Conservation (phyloP, 2,888 invertebrate species). For the Pristionchus entomophagus region DNA sequence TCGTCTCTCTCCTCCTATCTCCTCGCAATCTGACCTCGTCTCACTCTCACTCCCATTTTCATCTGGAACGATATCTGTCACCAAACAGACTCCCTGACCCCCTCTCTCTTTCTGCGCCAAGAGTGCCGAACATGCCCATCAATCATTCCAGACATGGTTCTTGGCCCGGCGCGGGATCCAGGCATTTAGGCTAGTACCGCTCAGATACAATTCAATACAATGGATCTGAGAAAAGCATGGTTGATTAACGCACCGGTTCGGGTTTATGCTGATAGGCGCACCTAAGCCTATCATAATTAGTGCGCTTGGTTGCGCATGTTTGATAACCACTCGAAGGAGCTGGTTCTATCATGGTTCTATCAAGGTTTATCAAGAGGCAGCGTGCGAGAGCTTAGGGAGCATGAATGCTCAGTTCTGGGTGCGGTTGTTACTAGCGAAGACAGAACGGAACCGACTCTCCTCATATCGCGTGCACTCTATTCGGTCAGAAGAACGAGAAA, state of each 20-base stretch:
- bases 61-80: constrained; percentile 10
- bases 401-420: no score
- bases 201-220: no score
- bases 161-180: background rate
- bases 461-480: background rate
- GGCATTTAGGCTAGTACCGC: no score
- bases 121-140: background rate
- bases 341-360: background rate
- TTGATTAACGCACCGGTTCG: no score
- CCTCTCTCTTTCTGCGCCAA: background rate
- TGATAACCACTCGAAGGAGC: background rate
- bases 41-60: no score
- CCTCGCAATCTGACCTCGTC: constrained; percentile 18
- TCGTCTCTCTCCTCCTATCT: background rate
- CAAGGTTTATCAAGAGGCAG: no score
- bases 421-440: no score
- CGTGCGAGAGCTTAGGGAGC: no score
- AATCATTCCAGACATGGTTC: background rate
- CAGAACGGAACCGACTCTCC: no score
- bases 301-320: background rate
- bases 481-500: background rate
- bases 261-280: no score
- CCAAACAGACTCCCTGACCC: background rate
- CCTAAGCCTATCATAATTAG: no score
- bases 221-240: no score